Evolutionary conservation across 2,888 invertebrate species (phyloP).

Genomic region (Lasioglossum pauxillum): DNA sequence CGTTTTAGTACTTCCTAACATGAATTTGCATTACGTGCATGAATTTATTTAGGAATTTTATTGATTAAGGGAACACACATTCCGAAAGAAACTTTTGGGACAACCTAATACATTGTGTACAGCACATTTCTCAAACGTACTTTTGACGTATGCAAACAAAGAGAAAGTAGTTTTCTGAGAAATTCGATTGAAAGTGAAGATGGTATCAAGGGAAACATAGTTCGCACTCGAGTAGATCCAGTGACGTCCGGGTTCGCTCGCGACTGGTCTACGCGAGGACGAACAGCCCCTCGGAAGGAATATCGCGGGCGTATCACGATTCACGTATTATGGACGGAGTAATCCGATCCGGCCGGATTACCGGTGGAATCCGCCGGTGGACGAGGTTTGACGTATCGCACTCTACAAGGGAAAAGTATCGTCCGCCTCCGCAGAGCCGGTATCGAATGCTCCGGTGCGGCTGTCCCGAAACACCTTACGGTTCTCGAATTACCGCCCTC

Average conservation of each 20-base stretch:
- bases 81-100: no score
- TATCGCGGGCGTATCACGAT: slow-evolving; percentile 63
- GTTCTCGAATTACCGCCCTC: slow-evolving; percentile 70
- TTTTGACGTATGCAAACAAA: no score
- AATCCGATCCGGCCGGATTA: slow-evolving; percentile 69
- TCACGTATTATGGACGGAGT: slow-evolving; percentile 65
- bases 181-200: background rate
- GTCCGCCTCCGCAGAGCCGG: slow-evolving; percentile 67
- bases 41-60: no score
- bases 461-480: slow-evolving; percentile 66
- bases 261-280: slow-evolving; percentile 28
- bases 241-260: slow-evolving; percentile 32
- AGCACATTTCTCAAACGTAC: no score
- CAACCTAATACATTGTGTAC: no score
- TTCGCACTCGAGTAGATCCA: background rate
- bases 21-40: no score
- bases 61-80: no score
- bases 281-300: slow-evolving; percentile 40
- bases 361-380: slow-evolving; percentile 55
- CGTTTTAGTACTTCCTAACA: no score
- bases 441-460: slow-evolving; percentile 67
- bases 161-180: background rate
- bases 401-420: slow-evolving; percentile 58
- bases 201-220: slow-evolving; percentile 2
- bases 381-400: slow-evolving; percentile 63